phyloP scores from a whole-genome alignment of 2,888 invertebrate genomes.

The Chorisops tibialis region DNA sequence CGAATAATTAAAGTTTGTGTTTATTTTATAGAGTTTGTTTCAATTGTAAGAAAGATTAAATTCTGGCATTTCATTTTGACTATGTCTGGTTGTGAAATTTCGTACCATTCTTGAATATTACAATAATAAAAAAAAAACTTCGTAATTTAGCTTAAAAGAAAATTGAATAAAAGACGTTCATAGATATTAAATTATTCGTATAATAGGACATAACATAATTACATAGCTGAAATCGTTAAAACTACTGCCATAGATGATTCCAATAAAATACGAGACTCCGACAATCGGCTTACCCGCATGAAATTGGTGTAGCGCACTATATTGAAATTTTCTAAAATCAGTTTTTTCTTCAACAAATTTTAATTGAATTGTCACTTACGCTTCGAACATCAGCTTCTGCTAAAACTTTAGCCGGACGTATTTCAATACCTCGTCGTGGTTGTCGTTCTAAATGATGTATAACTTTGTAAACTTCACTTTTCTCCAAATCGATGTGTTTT shows the following conservation, averaged over 20 bases:
- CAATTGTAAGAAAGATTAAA: too few species aligned
- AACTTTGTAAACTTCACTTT: constrained; percentile 76
- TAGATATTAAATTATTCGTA: too few species aligned
- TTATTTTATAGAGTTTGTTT: too few species aligned
- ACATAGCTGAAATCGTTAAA: neutral
- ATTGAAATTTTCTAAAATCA: too few species aligned
- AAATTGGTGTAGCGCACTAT: constrained; percentile 27
- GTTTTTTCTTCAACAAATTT: too few species aligned
- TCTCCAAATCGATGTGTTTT: constrained; percentile 68
- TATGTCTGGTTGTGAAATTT: too few species aligned
- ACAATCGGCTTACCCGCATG: constrained; percentile 11
- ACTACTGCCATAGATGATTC: neutral
- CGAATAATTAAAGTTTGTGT: too few species aligned
- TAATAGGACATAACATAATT: neutral
- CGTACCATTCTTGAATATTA: too few species aligned
- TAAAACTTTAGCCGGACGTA: constrained; percentile 60
- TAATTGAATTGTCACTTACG: constrained; percentile 31
- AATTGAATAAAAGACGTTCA: too few species aligned
- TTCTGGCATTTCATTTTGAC: too few species aligned
- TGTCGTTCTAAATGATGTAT: constrained; percentile 72
- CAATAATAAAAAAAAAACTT: too few species aligned
- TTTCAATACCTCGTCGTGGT: constrained; percentile 65
- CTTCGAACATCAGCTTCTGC: constrained; percentile 62
- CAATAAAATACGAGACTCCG: neutral
- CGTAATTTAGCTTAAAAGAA: too few species aligned